Evolutionary conservation across 1,140 invertebrate species (phyloP).

Genomic region (Meloidogyne exigua): DNA sequence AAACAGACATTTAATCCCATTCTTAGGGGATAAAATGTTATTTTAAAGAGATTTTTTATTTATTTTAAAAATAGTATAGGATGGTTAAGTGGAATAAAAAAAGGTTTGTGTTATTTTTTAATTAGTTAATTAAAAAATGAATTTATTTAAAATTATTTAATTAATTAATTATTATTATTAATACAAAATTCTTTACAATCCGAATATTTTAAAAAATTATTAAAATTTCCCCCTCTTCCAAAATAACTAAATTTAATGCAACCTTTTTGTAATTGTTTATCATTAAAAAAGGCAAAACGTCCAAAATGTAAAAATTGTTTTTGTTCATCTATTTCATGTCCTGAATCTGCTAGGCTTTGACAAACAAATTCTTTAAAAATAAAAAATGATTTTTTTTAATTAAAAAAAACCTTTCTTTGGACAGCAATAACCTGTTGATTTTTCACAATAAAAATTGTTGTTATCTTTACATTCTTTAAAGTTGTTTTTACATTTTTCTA

Average conservation of each 20-base stretch:
- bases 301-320: slow-evolving; percentile 1
- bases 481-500: neutral
- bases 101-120: no score
- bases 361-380: neutral
- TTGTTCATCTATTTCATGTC: neutral
- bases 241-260: slow-evolving; percentile 3
- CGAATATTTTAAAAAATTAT: neutral
- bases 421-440: neutral
- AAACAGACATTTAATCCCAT: no score
- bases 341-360: neutral
- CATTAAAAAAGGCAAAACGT: neutral
- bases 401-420: neutral
- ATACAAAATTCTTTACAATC: neutral
- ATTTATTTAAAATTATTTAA: neutral
- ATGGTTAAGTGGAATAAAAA: no score
- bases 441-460: neutral
- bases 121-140: no score
- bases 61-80: no score
- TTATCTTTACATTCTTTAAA: neutral
- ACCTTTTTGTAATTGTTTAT: neutral
- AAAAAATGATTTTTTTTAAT: no score
- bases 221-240: neutral
- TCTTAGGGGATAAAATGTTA: no score
- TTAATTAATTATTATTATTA: neutral
- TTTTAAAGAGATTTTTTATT: no score